Evolutionary conservation across 2,113 vertebrate species (phyloP).

Genomic region (Cacatua alba): DNA sequence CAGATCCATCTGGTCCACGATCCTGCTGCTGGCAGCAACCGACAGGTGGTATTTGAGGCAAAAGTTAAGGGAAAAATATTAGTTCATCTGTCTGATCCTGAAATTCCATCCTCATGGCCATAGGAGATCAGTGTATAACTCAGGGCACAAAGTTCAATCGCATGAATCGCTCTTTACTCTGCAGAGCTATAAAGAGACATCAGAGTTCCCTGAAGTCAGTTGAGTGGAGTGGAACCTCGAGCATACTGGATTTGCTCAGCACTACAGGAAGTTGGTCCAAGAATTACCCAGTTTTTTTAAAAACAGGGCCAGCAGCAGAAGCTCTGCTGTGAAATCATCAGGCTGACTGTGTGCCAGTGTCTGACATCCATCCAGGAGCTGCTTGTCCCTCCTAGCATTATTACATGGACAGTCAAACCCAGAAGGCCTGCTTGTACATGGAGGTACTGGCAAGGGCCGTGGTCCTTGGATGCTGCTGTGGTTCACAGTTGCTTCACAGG

Average conservation of each 20-base stretch:
- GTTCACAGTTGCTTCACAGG: background rate
- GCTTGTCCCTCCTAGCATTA: background rate
- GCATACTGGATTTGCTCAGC: background rate
- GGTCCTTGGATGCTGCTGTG: background rate
- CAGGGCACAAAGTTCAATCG: background rate
- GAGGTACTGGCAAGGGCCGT: background rate
- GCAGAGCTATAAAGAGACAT: constrained; percentile 15
- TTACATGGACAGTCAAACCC: background rate
- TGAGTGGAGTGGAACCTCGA: background rate
- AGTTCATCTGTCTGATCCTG: background rate
- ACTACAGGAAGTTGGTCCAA: background rate
- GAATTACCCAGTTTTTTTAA: background rate
- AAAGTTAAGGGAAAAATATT: background rate
- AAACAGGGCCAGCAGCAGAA: background rate
- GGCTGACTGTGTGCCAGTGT: background rate
- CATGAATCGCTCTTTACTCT: background rate
- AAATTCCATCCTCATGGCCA: constrained; percentile 20
- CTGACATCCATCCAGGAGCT: background rate
- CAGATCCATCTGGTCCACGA: background rate
- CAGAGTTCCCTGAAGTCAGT: background rate
- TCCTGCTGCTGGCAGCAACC: background rate
- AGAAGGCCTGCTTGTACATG: background rate
- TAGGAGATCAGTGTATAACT: constrained; percentile 13
- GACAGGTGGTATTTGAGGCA: background rate
- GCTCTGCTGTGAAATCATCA: background rate